Percentiles rank a stretch among this genome's conserved stretches.
phyloP scores from a whole-genome alignment of 2,113 vertebrate species.

The Mustelus asterias region DNA sequence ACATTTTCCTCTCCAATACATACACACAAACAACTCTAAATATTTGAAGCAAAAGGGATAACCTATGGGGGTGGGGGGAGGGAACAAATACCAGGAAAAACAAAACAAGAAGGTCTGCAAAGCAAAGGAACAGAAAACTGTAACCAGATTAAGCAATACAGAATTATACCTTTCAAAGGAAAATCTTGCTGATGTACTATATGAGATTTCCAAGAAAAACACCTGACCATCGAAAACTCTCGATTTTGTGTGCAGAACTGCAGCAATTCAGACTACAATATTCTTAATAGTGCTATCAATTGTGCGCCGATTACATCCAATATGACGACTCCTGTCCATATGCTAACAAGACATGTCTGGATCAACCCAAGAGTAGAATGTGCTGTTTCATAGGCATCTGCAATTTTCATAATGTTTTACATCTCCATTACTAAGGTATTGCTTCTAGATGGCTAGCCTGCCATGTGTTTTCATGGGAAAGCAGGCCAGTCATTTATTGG shows the following conservation, averaged over 20 bases:
- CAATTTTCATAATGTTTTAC: constrained; percentile 4
- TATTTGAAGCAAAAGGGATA: not conserved
- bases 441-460: not conserved
- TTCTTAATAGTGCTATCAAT: not conserved
- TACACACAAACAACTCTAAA: not conserved
- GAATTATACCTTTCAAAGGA: not conserved
- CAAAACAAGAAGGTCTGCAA: not conserved
- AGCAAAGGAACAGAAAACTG: not conserved
- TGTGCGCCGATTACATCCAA: not conserved
- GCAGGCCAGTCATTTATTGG: not conserved
- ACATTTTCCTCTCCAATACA: not conserved
- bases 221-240: not conserved
- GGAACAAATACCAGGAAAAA: not conserved
- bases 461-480: not conserved
- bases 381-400: not conserved
- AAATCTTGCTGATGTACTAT: not conserved
- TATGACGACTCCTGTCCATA: not conserved
- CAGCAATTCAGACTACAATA: not conserved
- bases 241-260: not conserved
- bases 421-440: not conserved
- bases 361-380: not conserved
- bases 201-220: not conserved
- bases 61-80: not conserved
- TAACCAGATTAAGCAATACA: not conserved
- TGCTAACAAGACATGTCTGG: not conserved